Evolutionary conservation across 2,888 invertebrate species (phyloP).

Genomic region (Zaprionus obscuricornis): DNA sequence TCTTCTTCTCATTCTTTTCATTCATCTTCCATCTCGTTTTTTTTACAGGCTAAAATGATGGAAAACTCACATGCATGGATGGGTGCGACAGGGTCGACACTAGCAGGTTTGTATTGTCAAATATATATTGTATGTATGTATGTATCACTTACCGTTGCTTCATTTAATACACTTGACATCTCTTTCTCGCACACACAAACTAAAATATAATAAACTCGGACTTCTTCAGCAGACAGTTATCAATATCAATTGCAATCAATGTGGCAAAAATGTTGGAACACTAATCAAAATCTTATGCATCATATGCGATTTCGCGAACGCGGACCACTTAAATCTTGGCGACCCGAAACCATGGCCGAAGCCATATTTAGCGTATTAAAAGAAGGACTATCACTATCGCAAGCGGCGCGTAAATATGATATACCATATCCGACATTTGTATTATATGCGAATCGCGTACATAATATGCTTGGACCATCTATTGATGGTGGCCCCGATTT

Average conservation of each 20-base stretch:
- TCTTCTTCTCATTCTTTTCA: not conserved
- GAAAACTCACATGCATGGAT: constrained; percentile 97
- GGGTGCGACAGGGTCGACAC: constrained; percentile 92
- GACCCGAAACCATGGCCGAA: constrained; percentile 97
- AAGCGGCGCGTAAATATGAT: constrained; percentile 96
- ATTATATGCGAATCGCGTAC: constrained; percentile 95
- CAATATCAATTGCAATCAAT: constrained; percentile 97
- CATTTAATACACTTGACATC: constrained; percentile 7
- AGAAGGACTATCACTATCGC: constrained; percentile 94
- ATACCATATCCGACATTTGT: constrained; percentile 97
- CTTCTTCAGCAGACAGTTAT: constrained; percentile 92
- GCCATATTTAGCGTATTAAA: constrained; percentile 96
- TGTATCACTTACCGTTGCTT: constrained; percentile 12
- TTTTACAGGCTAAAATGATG: constrained; percentile 94
- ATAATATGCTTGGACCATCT: constrained; percentile 96
- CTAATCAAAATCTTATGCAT: constrained; percentile 95
- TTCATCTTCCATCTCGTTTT: constrained; percentile 4
- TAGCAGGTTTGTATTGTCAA: constrained; percentile 90
- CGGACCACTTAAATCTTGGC: constrained; percentile 96
- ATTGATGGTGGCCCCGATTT: constrained; percentile 95
- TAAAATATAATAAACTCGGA: not conserved
- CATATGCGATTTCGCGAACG: constrained; percentile 95
- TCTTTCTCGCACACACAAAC: not conserved
- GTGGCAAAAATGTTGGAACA: constrained; percentile 98
- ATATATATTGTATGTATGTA: not conserved